Conservation (phyloP, 1,140 invertebrate species). For the Palaemon carinicauda region DNA sequence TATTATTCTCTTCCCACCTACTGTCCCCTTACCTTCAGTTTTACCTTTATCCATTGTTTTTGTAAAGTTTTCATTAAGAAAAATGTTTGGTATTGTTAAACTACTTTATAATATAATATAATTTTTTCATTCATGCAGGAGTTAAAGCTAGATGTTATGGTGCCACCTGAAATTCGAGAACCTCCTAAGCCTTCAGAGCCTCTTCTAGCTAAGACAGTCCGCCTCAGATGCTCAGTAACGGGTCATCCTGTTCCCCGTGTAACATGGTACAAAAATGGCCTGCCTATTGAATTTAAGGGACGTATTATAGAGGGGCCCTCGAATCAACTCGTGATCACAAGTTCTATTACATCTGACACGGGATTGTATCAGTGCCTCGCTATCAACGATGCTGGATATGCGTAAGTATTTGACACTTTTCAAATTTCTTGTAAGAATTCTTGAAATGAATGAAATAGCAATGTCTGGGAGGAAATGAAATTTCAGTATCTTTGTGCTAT, state of each 20-base stretch:
- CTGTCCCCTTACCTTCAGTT: too few relatives aligned
- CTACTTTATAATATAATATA: not conserved
- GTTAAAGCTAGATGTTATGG: slow-evolving; percentile 67
- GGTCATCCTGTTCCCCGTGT: slow-evolving; percentile 73
- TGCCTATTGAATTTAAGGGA: slow-evolving; percentile 63
- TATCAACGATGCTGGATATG: slow-evolving; percentile 73
- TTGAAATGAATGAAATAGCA: slow-evolving; percentile 62
- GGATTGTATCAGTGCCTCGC: slow-evolving; percentile 82
- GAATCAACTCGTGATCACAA: slow-evolving; percentile 70
- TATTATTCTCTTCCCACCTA: too few relatives aligned
- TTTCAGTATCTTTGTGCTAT: not conserved
- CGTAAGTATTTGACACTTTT: slow-evolving; percentile 68
- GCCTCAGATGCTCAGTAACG: slow-evolving; percentile 75
- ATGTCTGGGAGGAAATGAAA: not conserved
- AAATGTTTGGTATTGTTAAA: too few relatives aligned
- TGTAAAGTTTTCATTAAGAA: too few relatives aligned
- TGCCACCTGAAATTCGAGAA: slow-evolving; percentile 71
- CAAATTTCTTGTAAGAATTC: not conserved
- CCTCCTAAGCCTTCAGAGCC: slow-evolving; percentile 70
- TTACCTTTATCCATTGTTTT: too few relatives aligned
- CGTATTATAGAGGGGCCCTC: slow-evolving; percentile 67
- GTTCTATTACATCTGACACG: slow-evolving; percentile 73
- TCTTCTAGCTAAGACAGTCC: slow-evolving; percentile 74
- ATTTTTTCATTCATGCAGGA: slow-evolving; percentile 25
- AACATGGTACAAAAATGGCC: slow-evolving; percentile 73